phyloP scores from a whole-genome alignment of 2,888 invertebrate species.

The Tetanocera ferruginea region DNA sequence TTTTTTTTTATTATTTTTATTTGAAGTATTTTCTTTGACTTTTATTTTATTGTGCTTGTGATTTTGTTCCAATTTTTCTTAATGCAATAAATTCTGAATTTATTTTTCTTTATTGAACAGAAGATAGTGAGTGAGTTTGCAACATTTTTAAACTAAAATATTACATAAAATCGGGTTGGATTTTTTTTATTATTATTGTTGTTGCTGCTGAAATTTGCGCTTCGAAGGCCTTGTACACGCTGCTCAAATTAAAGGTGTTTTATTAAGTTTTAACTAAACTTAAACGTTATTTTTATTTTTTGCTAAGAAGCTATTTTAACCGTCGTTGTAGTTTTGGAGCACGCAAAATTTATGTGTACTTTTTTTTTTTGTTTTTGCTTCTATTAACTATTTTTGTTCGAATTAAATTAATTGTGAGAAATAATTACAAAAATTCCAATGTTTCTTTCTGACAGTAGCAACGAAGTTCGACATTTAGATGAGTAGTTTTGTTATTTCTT shows the following conservation, averaged over 20 bases:
- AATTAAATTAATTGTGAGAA: conserved; percentile 16
- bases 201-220: conserved; percentile 15
- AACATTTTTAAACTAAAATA: not conserved
- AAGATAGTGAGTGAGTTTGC: not conserved
- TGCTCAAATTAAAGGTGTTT: conserved; percentile 1
- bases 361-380: not conserved
- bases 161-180: not conserved
- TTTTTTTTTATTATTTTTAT: not conserved
- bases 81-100: not conserved
- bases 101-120: not conserved
- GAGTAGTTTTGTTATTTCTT: conserved; percentile 1
- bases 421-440: conserved; percentile 26
- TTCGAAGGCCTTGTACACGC: conserved; percentile 6
- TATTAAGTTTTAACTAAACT: not conserved
- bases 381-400: conserved; percentile 13
- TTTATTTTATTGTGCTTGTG: not conserved
- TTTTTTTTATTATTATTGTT: not conserved
- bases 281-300: not conserved
- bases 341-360: not conserved
- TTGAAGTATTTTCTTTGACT: not conserved
- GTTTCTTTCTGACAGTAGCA: conserved; percentile 32
- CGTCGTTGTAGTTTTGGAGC: not conserved
- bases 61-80: too few relatives aligned
- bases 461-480: conserved; percentile 30
- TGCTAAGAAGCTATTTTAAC: conserved; percentile 8